These are phyloP conservation scores for Hemithea aestivaria DNA, from an alignment of 2,888 invertebrate genomes.

Conservation along the genomic window DNA sequence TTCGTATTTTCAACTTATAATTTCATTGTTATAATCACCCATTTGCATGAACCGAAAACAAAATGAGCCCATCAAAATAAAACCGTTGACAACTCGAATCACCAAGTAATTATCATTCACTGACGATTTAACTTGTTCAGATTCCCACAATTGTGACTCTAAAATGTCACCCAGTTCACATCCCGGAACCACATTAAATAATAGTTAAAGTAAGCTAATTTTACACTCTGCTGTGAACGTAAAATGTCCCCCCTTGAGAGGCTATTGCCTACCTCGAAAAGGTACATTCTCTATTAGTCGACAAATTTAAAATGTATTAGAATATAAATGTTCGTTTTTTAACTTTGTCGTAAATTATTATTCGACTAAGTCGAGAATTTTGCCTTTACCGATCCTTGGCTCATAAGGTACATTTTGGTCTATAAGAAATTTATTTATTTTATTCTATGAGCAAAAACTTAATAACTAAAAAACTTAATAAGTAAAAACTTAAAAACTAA, in stretches of 20 bases:
- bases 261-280: too few species aligned
- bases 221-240: slow-evolving; percentile 47
- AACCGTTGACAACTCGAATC: slow-evolving; percentile 33
- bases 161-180: slow-evolving; percentile 55
- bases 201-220: slow-evolving; percentile 67
- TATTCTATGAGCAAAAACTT: too few species aligned
- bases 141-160: slow-evolving; percentile 67
- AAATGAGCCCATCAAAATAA: slow-evolving; percentile 18
- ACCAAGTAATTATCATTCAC: slow-evolving; percentile 50
- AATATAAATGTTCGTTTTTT: too few species aligned
- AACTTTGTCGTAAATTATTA: too few species aligned
- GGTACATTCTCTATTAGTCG: too few species aligned
- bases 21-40: slow-evolving; percentile 4
- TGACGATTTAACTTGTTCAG: slow-evolving; percentile 46
- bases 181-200: slow-evolving; percentile 64
- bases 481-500: too few species aligned
- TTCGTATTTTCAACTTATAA: slow-evolving; percentile 3
- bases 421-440: too few species aligned
- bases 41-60: slow-evolving; percentile 16
- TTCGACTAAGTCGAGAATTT: too few species aligned
- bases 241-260: slow-evolving; percentile 40
- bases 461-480: too few species aligned
- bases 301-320: too few species aligned
- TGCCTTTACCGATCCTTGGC: too few species aligned
- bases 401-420: too few species aligned